These are phyloP conservation scores for Thumatha senex DNA, from an alignment of 2,888 invertebrate genomes.

Conservation along the genomic window DNA sequence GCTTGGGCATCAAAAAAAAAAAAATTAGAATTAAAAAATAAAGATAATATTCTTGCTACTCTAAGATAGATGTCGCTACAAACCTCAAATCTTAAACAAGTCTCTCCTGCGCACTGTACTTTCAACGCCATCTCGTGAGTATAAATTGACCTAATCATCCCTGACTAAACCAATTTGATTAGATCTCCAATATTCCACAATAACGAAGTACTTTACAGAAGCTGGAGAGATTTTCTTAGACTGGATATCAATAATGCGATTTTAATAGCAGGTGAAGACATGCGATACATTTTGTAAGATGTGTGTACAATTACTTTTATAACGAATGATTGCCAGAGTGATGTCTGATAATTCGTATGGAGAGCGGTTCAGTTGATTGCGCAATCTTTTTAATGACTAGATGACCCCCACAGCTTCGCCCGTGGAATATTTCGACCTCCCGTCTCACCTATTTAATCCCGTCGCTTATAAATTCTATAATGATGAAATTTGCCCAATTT, in stretches of 20 bases:
- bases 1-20: too few species aligned
- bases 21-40: too few species aligned
- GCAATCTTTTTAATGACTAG: too few species aligned
- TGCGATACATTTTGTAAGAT: slow-evolving; percentile 56
- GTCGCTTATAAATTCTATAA: too few species aligned
- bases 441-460: too few species aligned
- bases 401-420: too few species aligned
- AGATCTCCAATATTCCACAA: slow-evolving; percentile 39
- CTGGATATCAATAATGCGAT: slow-evolving; percentile 64
- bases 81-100: slow-evolving; percentile 14
- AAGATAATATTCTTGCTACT: slow-evolving; percentile 44
- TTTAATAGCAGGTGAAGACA: slow-evolving; percentile 64
- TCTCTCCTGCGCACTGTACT: slow-evolving; percentile 51
- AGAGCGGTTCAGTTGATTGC: slow-evolving; percentile 33
- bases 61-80: slow-evolving; percentile 63
- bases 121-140: slow-evolving; percentile 44
- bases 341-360: slow-evolving; percentile 58
- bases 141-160: slow-evolving; percentile 2
- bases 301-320: slow-evolving; percentile 63
- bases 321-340: slow-evolving; percentile 65
- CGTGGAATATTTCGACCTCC: too few species aligned
- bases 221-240: slow-evolving; percentile 27
- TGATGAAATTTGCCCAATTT: too few species aligned
- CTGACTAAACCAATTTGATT: slow-evolving; percentile 29
- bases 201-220: slow-evolving; percentile 2